Evolutionary conservation across 1,140 invertebrate species (phyloP), one percentile per base, ranked within the genome.

Genomic region (Trachymyrmex septentrionalis): DNA sequence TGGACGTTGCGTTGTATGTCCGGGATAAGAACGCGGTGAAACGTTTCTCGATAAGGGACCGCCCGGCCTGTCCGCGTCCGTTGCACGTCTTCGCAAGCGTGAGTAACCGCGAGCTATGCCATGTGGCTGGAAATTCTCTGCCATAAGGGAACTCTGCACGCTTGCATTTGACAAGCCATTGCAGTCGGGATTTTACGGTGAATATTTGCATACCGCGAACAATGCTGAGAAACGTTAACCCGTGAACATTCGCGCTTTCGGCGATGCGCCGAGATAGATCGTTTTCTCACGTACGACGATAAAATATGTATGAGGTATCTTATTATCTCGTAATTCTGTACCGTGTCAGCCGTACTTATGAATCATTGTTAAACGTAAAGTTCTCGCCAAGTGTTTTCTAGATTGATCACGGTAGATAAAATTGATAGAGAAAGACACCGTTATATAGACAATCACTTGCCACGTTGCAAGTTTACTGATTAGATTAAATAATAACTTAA

Each of bases 91-190:
- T 76, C 38, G 27, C 53, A 53, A 82, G 24, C 78, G 78, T 82
- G 78, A 72, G 24, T 73, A 82, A 82, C 67, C 80, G 80, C 80
- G 67, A 73, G 80, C 80, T 82, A 73, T 80, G 75, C 55, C 73
- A 69, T 50, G 61, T 9, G 61, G n/a, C 14, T 76, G 61, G 73
- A 77, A 50, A 69, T 48, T 64, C 57, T 66, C 63, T 48, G 48
- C 48, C 16, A 27, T 66, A 55, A 78, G 61, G 59, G 61, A 57
- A 64, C 57, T 7, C 57, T 7, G 38, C 69, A 6, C 61, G 6
- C 21, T 30, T 24, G 44, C 81, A 12, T 84, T 72, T 84, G 71
- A 75, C 71, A 71, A 44, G 50, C 14, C 44, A 19, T 80, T 55
- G 61, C 77, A 66, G 59, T 16, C 12, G 27, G 44, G 61, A 71